phyloP scores from a whole-genome alignment of 2,797 vertebrate genomes.

The Phalloptychus januarius region DNA sequence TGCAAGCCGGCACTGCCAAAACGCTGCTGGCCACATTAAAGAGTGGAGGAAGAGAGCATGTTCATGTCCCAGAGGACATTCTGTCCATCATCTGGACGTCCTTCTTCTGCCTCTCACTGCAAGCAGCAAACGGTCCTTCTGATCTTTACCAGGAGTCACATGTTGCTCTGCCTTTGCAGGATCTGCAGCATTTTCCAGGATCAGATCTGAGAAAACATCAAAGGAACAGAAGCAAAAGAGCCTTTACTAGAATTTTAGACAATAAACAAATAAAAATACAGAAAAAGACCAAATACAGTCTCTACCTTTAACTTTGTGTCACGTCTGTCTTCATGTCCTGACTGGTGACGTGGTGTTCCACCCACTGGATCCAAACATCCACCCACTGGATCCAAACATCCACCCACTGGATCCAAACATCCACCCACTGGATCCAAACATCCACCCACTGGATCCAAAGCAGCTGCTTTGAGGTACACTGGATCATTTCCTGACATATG shows the following conservation, averaged over 20 bases:
- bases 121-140: background rate
- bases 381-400: no score
- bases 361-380: no score
- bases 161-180: slow-evolving; percentile 25
- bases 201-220: slow-evolving; percentile 36
- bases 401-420: no score
- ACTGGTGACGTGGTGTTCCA: no score
- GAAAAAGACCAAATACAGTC: no score
- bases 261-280: slow-evolving; percentile 1
- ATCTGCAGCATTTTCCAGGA: slow-evolving; percentile 48
- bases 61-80: no score
- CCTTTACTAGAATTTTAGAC: background rate
- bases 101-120: background rate
- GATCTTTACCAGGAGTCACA: slow-evolving; percentile 24
- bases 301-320: slow-evolving; percentile 19
- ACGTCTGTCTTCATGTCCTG: slow-evolving; percentile 12
- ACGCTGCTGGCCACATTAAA: no score
- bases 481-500: no score
- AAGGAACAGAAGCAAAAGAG: background rate
- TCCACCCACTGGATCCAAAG: slow-evolving; percentile 52
- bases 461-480: slow-evolving; percentile 54
- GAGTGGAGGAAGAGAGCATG: no score
- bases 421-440: no score
- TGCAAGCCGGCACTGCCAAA: no score
- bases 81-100: background rate